Percentiles rank a stretch among this genome's conserved stretches.
phyloP scores from a whole-genome alignment of 2,888 invertebrate species.

The Tiphia femorata region DNA sequence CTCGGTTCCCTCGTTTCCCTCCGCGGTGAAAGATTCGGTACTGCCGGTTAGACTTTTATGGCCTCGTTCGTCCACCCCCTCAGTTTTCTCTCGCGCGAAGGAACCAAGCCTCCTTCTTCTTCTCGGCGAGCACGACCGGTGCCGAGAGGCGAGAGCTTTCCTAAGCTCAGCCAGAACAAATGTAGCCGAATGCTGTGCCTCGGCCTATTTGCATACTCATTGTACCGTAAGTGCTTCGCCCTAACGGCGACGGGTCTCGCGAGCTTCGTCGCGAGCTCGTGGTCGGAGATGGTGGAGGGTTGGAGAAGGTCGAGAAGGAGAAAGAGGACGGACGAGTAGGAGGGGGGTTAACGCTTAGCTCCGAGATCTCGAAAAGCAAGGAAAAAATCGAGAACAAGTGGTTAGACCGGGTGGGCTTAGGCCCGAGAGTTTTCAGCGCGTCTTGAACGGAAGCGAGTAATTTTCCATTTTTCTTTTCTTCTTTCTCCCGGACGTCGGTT shows the following conservation, averaged over 20 bases:
- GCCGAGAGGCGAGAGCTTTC: constrained; percentile 17
- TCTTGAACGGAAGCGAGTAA: too few relatives aligned
- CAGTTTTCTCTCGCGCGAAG: too few relatives aligned
- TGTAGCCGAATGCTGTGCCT: constrained; percentile 54
- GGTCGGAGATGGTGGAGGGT: too few relatives aligned
- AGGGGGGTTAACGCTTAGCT: too few relatives aligned
- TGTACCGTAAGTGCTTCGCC: constrained; percentile 47
- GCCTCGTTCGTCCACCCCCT: too few relatives aligned
- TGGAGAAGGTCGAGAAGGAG: too few relatives aligned
- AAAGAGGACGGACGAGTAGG: constrained; percentile 33
- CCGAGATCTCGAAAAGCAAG: too few relatives aligned
- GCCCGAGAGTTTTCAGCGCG: too few relatives aligned
- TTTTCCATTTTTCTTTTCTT: not conserved
- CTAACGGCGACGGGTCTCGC: constrained; percentile 39
- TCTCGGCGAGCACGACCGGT: constrained; percentile 25
- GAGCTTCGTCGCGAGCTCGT: constrained; percentile 21
- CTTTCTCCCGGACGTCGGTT: too few relatives aligned
- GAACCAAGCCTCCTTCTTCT: not conserved
- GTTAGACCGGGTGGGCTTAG: too few relatives aligned
- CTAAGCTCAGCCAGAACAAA: constrained; percentile 52
- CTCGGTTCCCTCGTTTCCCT: constrained; percentile 37
- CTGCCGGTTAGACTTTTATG: constrained; percentile 39
- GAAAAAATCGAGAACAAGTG: constrained; percentile 36
- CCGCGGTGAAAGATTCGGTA: constrained; percentile 38
- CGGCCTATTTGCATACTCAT: constrained; percentile 51